Base-by-base conservation (phyloP, 2,888 invertebrate species). In the Ametastegia equiseti region DNA sequence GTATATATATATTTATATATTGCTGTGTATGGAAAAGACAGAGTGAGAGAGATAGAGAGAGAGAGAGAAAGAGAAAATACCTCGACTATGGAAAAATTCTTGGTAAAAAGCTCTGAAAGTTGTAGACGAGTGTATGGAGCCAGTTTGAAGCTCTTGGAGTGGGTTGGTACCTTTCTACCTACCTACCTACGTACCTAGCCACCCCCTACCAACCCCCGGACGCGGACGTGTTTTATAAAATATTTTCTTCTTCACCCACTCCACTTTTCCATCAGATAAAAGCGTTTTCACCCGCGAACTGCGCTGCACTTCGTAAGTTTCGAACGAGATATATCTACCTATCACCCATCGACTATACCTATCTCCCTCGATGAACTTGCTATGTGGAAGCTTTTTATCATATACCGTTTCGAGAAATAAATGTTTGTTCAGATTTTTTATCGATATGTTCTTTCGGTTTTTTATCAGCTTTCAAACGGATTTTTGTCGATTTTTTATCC, bases 241-340 rank as follows among this genome's bases (percentile, higher is more conserved):
- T 71, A 47, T 71, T 71, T 71, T 71, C 71, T 71, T 30, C 71
- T 9, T 39, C 11, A 39, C 65, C 39, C 30, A 6, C 30, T 47
- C 45, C 71, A 71, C 71, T 47, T 71, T 71, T 30, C 71, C 45
- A 71, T 47, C 71, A 27, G 71, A 71, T 71, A 47, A 71, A 71
- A 71, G 71, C 71, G 47, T 71, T 71, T 71, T 71, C 71, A 47
- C 71, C 27, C 71, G 27, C 45, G 71, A 45, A 71, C 47, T 27
- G 15, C 27, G 45, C n/a, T 36, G 23, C 47, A 45, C 47, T 45
- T 30, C 27, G 71, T 47, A 47, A 47, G 27, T 30, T 45, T 47
- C 19, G 15, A 23, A 6, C n/a, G 19, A 65, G 9, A 65, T 27
- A 54, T 7, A 6, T 23, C 1, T 57, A 47, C 47, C 15, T 4